Base-by-base conservation (phyloP, 2,888 invertebrate genomes). In the Acronicta alni region DNA sequence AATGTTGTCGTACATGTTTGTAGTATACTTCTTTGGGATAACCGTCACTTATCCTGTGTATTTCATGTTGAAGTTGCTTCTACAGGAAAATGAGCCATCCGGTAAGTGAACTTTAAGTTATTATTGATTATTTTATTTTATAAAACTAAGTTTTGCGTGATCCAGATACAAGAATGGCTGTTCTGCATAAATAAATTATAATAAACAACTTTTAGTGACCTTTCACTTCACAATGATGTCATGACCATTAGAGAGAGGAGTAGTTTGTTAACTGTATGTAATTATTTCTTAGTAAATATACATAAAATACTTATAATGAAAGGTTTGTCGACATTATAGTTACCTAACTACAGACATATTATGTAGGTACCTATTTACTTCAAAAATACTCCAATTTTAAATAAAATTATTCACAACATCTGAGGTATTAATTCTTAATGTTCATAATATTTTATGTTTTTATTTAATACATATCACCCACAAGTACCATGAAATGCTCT, bases 41-140 rank as follows among this genome's bases (percentile, higher is more conserved):
- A 72, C 84, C 49, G 91, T 96, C 10, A 95, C 96, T 15, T 86
- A 89, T 43, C 91, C 90, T 83, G 71, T 96, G 14, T 73, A 85
- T 12, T 61, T 87, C 45, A 67, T 94, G 47, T 83, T 97, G 44
- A 94, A 95, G 83, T 71, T 94, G 15, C 73, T 92, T 8, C 77
- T 94, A 45, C 89, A 92, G 62, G 87, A 88, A 67, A 84, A 90
- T 72, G 86, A 91, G 71, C 86, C 92, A 0, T 80, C 95, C 78
- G 95, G 96, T 96, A 86, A 86, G 88, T 82, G 3, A 35, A 30
- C 14, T 18, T 53, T 18, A 18, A 43, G 18, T n/a, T 62, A 14
- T 30, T 23, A 20, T 58, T 51, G 1, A 18, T 17, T 37, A 16
- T 37, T 18, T 17, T 14, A 16, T 12, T n/a, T 12, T 10, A 23